Conservation (phyloP, 2,113 vertebrate genomes). For the Hyperopisus bebe region DNA sequence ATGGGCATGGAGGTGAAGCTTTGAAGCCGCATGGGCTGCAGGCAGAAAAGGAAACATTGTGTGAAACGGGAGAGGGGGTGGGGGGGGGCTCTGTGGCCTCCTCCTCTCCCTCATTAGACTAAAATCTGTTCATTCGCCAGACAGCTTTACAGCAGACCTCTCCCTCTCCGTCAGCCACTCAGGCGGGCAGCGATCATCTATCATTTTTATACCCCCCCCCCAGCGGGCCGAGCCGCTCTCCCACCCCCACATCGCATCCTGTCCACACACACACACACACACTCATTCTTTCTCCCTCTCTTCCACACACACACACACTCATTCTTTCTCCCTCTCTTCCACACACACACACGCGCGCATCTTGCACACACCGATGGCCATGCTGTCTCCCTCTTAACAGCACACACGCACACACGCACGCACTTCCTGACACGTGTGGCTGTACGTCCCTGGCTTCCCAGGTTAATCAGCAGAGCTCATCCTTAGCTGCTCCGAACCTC, state of each 20-base stretch:
- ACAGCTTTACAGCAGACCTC: slow-evolving; percentile 58
- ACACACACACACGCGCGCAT: neutral
- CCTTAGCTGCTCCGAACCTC: neutral
- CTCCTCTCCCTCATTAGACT: slow-evolving; percentile 67
- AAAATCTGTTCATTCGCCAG: slow-evolving; percentile 64
- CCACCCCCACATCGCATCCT: neutral
- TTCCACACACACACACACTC: neutral
- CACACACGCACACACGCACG: slow-evolving; percentile 19
- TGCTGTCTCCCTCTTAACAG: slow-evolving; percentile 25
- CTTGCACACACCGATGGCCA: neutral
- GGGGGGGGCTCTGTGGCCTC: slow-evolving; percentile 66
- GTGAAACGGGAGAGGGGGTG: slow-evolving; percentile 64
- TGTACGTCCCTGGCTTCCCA: too few species aligned
- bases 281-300: neutral
- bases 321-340: neutral
- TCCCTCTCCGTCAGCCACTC: slow-evolving; percentile 58
- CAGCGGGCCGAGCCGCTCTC: neutral
- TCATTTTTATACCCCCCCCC: slow-evolving; percentile 59
- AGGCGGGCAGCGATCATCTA: slow-evolving; percentile 63
- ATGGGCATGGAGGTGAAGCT: neutral
- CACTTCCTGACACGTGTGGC: slow-evolving; percentile 27
- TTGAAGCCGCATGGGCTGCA: neutral
- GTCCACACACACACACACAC: neutral
- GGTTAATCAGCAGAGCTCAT: neutral
- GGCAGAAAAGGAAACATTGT: slow-evolving; percentile 21